Base-by-base conservation (phyloP, 2,113 vertebrate species). In the Chascanopsetta lugubris region DNA sequence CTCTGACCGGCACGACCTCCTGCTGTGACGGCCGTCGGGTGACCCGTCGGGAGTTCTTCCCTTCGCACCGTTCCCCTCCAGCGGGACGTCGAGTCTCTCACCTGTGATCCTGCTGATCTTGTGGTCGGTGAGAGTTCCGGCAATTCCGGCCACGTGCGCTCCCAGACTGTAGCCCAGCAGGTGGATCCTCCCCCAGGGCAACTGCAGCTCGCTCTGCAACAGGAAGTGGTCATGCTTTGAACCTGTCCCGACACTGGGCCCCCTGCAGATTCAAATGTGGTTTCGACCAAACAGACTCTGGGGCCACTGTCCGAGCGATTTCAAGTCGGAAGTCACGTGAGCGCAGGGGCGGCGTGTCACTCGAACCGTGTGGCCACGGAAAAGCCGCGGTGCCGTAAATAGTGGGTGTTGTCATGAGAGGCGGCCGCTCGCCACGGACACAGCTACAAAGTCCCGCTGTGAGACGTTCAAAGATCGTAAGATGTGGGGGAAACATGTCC, bases 81-180 rank as follows among this genome's bases (percentile, higher is more conserved):
- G 11, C 24, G 15, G 27, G 12, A 2, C 5, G 27, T 40, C 12
- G 25, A 26, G 2, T 3, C 1, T 49, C 89, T 93, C 82, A 99
- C 97, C 97, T 73, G 97, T 99, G 85, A 99, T 99, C 88, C 97
- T 93, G 88, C 95, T 96, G 76, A 99, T 94, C 65, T 97, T 97
- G 63, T 93, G 92, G 48, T 89, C 91, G 1, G 94, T 95, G 42
- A 97, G 93, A 56, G 92, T 93, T 30, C 97, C 97, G 53, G 97
- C 97, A 45, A 98, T 80, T 1, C 97, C 97, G 17, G 97, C 97
- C 50, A 93, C 96, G 45, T 99, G 97, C 13, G 97, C 97, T 40
- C 97, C 97, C 8, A 99, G 94, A 69, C 97, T 99, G 79, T 99
- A 99, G 1, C 97, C 97, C 84, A 99, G 85, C 79, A 99, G 87